Percentiles rank a stretch among this genome's conserved stretches.
Evolutionary conservation across 1,140 invertebrate genomes (phyloP).

Genomic region (Steinernema feltiae): DNA sequence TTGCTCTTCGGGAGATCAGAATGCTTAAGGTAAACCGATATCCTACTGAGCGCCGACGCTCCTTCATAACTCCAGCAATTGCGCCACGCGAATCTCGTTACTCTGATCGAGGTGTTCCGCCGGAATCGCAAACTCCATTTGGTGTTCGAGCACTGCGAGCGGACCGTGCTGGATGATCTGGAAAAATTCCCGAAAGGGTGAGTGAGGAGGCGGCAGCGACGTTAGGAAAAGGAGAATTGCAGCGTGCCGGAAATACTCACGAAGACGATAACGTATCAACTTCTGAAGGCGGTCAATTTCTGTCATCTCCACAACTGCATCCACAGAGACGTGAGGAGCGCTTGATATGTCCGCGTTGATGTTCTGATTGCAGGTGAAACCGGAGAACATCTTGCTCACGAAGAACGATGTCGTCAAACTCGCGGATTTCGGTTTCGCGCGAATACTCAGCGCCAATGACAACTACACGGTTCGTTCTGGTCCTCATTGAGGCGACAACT

Average conservation of each 20-base stretch:
- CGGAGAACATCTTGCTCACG: constrained; percentile 96
- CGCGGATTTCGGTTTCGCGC: constrained; percentile 96
- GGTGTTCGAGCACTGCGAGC: constrained; percentile 97
- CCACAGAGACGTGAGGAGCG: constrained; percentile 29
- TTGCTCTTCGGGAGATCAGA: constrained; percentile 90
- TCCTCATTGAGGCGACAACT: constrained; percentile 21
- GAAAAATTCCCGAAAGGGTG: constrained; percentile 77
- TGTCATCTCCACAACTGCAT: constrained; percentile 81
- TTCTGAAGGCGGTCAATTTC: constrained; percentile 84
- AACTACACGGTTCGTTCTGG: constrained; percentile 60
- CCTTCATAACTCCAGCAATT: constrained; percentile 71
- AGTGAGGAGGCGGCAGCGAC: constrained; percentile 28
- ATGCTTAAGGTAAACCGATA: constrained; percentile 78
- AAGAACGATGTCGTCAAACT: constrained; percentile 86
- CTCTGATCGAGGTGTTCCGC: constrained; percentile 93
- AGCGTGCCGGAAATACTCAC: constrained; percentile 79
- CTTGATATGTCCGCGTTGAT: neutral
- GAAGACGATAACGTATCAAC: constrained; percentile 89
- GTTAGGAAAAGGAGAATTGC: constrained; percentile 19
- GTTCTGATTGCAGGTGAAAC: constrained; percentile 73
- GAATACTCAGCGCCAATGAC: constrained; percentile 71
- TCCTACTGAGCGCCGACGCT: neutral
- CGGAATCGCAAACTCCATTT: constrained; percentile 89
- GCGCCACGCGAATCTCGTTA: constrained; percentile 95
- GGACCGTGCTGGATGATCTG: constrained; percentile 89